Evolutionary conservation across 2,888 invertebrate genomes (phyloP).

Genomic region (Schizaphis graminum): DNA sequence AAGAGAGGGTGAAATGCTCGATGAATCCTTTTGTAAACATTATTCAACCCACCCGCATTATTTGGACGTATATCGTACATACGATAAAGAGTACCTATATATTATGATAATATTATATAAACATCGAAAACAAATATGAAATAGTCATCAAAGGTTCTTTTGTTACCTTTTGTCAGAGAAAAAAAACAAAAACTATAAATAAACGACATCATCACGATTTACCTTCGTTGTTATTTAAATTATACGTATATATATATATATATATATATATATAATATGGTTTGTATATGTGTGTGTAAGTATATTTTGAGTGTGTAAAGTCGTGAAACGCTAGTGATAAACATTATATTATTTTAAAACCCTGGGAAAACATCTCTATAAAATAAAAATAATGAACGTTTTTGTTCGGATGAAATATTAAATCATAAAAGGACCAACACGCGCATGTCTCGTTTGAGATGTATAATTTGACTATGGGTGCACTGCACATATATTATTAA

Average conservation of each 20-base stretch:
- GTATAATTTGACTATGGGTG: neutral
- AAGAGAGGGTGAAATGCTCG: neutral
- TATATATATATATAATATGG: neutral
- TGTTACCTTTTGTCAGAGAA: neutral
- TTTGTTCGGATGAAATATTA: slow-evolving; percentile 11
- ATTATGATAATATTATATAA: slow-evolving; percentile 4
- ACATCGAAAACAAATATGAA: slow-evolving; percentile 38
- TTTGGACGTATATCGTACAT: neutral
- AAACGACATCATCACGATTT: slow-evolving; percentile 36
- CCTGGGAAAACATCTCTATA: slow-evolving; percentile 30
- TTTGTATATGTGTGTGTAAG: neutral
- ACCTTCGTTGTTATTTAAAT: slow-evolving; percentile 42
- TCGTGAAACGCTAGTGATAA: slow-evolving; percentile 21
- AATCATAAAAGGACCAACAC: neutral
- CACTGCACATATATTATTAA: neutral
- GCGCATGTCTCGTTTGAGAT: slow-evolving; percentile 3
- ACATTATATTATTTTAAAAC: slow-evolving; percentile 34
- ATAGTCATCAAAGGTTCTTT: slow-evolving; percentile 52
- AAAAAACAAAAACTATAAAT: slow-evolving; percentile 9
- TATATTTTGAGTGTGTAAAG: slow-evolving; percentile 21
- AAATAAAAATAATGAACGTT: slow-evolving; percentile 12
- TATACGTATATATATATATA: neutral
- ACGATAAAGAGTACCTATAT: neutral
- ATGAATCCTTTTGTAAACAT: neutral
- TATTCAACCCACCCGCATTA: neutral